A percentile compares a stretch with the other conserved stretches of the same genome.
These are phyloP conservation scores for Idaea biselata DNA, from an alignment of 2,888 invertebrate genomes.

Conservation along the genomic window DNA sequence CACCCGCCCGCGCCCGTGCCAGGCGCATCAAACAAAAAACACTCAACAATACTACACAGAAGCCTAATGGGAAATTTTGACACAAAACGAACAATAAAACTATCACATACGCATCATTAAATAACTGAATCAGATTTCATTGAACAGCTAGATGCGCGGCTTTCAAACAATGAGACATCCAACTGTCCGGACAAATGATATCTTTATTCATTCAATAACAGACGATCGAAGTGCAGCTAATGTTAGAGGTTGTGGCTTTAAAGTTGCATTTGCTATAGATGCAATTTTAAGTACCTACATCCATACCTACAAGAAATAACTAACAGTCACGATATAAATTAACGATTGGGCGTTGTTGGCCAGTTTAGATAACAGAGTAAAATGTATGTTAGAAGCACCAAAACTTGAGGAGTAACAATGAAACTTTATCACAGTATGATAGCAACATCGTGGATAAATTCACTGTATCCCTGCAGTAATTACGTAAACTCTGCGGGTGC, in stretches of 20 bases:
- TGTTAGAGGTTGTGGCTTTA: conserved; percentile 17
- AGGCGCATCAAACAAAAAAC: conserved; percentile 38
- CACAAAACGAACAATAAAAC: conserved; percentile 46
- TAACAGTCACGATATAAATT: conserved; percentile 5
- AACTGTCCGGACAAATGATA: conserved; percentile 45
- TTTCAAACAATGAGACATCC: conserved; percentile 51
- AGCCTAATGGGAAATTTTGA: conserved; percentile 41
- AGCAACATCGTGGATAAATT: conserved; percentile 42
- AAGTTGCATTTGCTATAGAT: conserved; percentile 12
- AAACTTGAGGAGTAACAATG: conserved; percentile 16
- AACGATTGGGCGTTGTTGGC: conserved; percentile 7
- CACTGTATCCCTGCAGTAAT: conserved; percentile 43
- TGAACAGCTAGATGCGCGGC: conserved; percentile 63
- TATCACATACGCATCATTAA: conserved; percentile 66
- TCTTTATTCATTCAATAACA: conserved; percentile 33
- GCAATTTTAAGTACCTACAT: conserved; percentile 8
- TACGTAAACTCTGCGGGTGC: conserved; percentile 26
- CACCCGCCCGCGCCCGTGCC: conserved; percentile 34
- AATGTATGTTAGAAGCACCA: conserved; percentile 14
- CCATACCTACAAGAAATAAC: background rate
- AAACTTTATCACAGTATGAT: conserved; percentile 28
- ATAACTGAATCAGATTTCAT: conserved; percentile 68
- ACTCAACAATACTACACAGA: conserved; percentile 32
- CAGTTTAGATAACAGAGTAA: conserved; percentile 23
- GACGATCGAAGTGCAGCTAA: background rate